phyloP scores from a whole-genome alignment of 2,888 invertebrate species.

The Microctonus brassicae region DNA sequence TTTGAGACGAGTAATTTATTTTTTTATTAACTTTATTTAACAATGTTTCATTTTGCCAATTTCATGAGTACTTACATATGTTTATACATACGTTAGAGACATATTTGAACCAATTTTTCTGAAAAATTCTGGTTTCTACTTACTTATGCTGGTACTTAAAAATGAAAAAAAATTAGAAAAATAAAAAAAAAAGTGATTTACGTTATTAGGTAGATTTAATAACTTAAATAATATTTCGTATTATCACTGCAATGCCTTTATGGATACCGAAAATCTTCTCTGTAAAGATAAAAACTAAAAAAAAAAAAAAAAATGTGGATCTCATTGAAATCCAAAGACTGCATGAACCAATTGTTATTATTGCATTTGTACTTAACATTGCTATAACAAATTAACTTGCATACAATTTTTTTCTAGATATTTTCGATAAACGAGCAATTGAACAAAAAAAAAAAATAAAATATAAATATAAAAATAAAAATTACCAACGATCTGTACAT shows the following conservation, averaged over 20 bases:
- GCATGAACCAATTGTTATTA: conserved; percentile 34
- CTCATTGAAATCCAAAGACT: conserved; percentile 37
- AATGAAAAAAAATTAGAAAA: no score
- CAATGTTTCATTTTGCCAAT: background rate
- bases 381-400: conserved; percentile 27
- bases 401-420: conserved; percentile 22
- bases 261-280: conserved; percentile 19
- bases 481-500: background rate
- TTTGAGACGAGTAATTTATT: background rate
- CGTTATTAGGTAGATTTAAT: background rate
- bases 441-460: conserved; percentile 23
- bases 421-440: conserved; percentile 22
- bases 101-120: no score
- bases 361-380: conserved; percentile 34
- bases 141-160: background rate
- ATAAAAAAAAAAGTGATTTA: background rate
- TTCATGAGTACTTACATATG: background rate
- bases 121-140: background rate
- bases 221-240: background rate
- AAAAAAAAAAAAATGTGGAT: conserved; percentile 32
- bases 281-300: conserved; percentile 15
- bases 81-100: background rate
- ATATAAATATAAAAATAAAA: background rate
- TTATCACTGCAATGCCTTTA: background rate
- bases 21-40: background rate